Conservation (phyloP, 37 sponge, comb jelly and placozoan species). For the Chondrilla cf. caribensis region DNA sequence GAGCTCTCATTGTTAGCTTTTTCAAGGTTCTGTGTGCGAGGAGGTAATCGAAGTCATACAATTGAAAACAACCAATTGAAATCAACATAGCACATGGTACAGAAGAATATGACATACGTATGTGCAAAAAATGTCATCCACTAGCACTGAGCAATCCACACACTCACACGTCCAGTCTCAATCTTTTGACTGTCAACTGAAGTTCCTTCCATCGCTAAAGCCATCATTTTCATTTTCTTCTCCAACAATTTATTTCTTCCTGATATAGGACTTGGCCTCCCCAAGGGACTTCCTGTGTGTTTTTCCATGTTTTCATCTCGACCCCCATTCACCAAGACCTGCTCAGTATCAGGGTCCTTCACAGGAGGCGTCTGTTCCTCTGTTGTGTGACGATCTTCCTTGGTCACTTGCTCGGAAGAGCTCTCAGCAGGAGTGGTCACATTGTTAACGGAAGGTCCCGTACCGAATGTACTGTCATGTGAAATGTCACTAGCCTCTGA, state of each 20-base stretch:
- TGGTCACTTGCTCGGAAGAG: not conserved
- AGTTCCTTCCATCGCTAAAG: constrained; percentile 56
- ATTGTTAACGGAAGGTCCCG: not conserved
- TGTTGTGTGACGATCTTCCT: constrained; percentile 11
- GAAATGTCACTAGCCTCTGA: not conserved
- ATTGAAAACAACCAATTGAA: too few relatives aligned
- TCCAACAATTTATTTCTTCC: not conserved
- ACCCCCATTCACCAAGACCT: not conserved
- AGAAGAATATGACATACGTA: not conserved
- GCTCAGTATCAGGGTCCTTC: not conserved
- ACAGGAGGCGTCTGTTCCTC: not conserved
- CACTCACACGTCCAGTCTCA: constrained; percentile 13
- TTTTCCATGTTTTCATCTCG: not conserved
- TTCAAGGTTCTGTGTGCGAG: too few relatives aligned
- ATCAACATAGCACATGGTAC: too few relatives aligned
- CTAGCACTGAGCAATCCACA: too few relatives aligned
- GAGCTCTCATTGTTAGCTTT: too few relatives aligned
- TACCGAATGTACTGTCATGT: not conserved
- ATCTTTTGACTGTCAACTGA: constrained; percentile 29
- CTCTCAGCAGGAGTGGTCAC: not conserved
- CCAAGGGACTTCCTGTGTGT: not conserved
- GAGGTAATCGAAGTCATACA: too few relatives aligned
- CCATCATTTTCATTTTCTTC: constrained; percentile 55
- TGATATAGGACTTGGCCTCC: not conserved
- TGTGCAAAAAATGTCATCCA: too few relatives aligned